These are phyloP conservation scores for Drosophila anomalipes DNA, from an alignment of 2,888 invertebrate species.

Conservation along the genomic window DNA sequence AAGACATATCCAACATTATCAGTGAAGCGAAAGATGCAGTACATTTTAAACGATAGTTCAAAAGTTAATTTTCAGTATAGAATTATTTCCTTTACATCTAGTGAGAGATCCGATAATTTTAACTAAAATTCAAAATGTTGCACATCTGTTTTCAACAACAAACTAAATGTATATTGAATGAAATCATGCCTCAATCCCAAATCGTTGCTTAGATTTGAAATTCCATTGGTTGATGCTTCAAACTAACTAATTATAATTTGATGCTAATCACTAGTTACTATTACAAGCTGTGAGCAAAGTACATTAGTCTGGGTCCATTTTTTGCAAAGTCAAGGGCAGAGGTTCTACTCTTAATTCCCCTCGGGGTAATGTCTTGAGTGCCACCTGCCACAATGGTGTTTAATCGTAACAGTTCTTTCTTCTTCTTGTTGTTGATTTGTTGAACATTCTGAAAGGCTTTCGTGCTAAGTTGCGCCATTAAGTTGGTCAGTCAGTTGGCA, in stretches of 20 bases:
- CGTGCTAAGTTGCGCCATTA: conserved; percentile 54
- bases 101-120: not conserved
- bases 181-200: not conserved
- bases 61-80: not conserved
- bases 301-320: not conserved
- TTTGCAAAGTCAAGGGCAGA: conserved; percentile 1
- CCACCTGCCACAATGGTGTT: conserved; percentile 24
- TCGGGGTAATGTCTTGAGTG: conserved; percentile 12
- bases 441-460: conserved; percentile 19
- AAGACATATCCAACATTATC: not conserved
- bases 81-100: not conserved
- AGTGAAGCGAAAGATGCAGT: not conserved
- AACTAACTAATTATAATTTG: conserved; percentile 4
- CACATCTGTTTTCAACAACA: not conserved
- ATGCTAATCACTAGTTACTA: conserved; percentile 3
- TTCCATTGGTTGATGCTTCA: conserved; percentile 1
- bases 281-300: conserved; percentile 1
- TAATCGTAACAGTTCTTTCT: conserved; percentile 16
- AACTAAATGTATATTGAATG: not conserved
- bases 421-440: conserved; percentile 15
- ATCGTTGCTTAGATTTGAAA: not conserved
- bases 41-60: not conserved
- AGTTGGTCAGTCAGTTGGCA: conserved; percentile 74
- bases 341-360: not conserved
- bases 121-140: not conserved